A percentile compares a stretch with the other conserved stretches of the same genome.
Evolutionary conservation across 2,113 vertebrate genomes (phyloP).

Genomic region (Varanus salvator): DNA sequence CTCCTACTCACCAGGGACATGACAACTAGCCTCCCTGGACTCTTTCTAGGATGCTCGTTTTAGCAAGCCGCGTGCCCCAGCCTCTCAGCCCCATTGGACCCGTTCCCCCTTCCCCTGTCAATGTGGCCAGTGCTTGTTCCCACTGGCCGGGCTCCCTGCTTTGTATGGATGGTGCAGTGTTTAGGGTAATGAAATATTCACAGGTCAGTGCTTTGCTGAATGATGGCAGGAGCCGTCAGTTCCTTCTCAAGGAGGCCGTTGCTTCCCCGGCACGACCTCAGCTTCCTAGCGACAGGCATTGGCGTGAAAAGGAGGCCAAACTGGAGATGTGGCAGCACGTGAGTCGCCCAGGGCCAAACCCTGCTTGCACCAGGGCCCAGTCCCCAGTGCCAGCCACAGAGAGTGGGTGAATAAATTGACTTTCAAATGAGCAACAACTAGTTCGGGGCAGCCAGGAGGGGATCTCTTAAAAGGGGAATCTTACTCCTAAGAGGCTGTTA

Average conservation of each 20-base stretch:
- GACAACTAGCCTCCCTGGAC: neutral
- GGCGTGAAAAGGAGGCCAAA: conserved; percentile 57
- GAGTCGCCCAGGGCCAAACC: conserved; percentile 9
- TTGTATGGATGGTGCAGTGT: conserved; percentile 86
- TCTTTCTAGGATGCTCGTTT: neutral
- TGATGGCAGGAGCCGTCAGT: conserved; percentile 95
- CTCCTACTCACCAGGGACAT: neutral
- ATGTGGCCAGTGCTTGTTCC: neutral
- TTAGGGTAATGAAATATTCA: conserved; percentile 94
- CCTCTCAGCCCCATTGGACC: fast-evolving
- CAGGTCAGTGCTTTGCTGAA: conserved; percentile 89
- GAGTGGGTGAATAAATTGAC: neutral
- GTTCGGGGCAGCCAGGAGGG: too few species aligned
- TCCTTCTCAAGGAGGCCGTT: conserved; percentile 96
- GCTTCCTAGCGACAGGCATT: conserved; percentile 88
- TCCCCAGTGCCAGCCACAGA: neutral
- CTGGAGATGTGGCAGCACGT: conserved; percentile 13
- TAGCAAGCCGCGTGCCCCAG: neutral
- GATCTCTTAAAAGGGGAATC: neutral
- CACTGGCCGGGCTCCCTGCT: conserved; percentile 64
- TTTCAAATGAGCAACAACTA: neutral
- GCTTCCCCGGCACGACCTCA: conserved; percentile 81
- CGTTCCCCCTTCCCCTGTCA: neutral
- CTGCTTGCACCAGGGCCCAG: neutral
- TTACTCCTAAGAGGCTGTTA: neutral